phyloP scores from a whole-genome alignment of 2,888 invertebrate species.

The Pecten maximus region DNA sequence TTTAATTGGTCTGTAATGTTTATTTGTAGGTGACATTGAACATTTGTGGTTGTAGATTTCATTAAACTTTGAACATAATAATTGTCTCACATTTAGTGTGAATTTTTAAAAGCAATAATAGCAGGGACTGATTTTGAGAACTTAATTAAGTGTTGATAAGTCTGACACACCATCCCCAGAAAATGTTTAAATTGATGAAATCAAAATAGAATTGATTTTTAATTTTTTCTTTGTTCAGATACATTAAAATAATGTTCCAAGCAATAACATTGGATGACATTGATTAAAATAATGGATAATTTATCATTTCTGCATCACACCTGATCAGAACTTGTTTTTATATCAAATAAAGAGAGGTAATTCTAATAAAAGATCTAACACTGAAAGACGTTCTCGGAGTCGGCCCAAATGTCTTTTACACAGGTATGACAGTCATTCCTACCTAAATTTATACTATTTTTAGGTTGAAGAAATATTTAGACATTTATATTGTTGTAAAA shows the following conservation, averaged over 20 bases:
- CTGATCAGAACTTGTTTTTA: too few relatives aligned
- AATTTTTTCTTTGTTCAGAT: too few relatives aligned
- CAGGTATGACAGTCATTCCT: neutral
- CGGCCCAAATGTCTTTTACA: neutral
- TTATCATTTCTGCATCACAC: too few relatives aligned
- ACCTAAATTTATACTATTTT: neutral
- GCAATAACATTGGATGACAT: too few relatives aligned
- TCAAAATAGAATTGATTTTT: too few relatives aligned
- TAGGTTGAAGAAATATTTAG: neutral
- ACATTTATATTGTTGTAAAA: slow-evolving; percentile 2
- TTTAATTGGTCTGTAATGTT: neutral
- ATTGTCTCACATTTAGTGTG: neutral
- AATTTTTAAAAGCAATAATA: neutral
- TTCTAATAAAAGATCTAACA: neutral
- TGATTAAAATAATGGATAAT: too few relatives aligned
- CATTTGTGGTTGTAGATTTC: neutral
- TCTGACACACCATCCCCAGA: too few relatives aligned
- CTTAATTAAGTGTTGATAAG: too few relatives aligned
- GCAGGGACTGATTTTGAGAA: neutral
- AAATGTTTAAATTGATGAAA: too few relatives aligned
- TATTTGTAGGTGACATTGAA: neutral
- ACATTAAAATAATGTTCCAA: too few relatives aligned
- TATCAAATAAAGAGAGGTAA: neutral
- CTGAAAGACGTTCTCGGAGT: neutral
- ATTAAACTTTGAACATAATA: neutral